phyloP scores from a whole-genome alignment of 2,113 vertebrate genomes.

The Rhea pennata region DNA sequence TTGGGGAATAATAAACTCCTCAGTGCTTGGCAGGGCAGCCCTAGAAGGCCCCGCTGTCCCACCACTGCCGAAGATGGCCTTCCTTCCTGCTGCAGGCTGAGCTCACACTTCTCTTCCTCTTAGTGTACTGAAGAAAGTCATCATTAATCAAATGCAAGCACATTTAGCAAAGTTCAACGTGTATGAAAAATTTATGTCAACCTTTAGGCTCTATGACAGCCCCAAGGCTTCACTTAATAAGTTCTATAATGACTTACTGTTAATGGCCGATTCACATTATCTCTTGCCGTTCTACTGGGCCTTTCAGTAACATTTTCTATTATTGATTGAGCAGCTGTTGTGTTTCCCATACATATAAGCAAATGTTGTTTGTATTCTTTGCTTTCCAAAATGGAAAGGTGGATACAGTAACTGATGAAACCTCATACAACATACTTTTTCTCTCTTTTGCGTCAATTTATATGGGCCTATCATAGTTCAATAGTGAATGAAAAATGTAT shows the following conservation, averaged over 20 bases:
- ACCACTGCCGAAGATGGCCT: neutral
- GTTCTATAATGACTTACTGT: slow-evolving; percentile 57
- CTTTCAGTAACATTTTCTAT: slow-evolving; percentile 47
- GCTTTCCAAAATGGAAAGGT: neutral
- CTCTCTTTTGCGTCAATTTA: neutral
- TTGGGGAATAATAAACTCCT: slow-evolving; percentile 3
- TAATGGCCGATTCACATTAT: slow-evolving; percentile 47
- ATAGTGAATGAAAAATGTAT: neutral
- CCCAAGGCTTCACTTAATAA: slow-evolving; percentile 66
- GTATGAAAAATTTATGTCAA: slow-evolving; percentile 72
- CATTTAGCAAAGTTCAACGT: slow-evolving; percentile 66
- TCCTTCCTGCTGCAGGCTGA: neutral
- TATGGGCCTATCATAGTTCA: neutral
- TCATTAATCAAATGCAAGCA: slow-evolving; percentile 63
- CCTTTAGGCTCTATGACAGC: slow-evolving; percentile 61
- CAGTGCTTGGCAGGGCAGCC: neutral
- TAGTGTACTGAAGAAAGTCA: slow-evolving; percentile 7
- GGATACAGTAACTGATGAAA: neutral
- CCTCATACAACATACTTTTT: neutral
- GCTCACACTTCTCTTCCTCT: slow-evolving; percentile 22
- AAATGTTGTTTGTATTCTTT: slow-evolving; percentile 2
- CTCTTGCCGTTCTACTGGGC: slow-evolving; percentile 34
- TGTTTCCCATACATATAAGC: neutral
- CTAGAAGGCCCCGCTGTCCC: neutral
- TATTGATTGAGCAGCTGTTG: slow-evolving; percentile 24